phyloP scores from a whole-genome alignment of 2,888 invertebrate species.

The Platycheirus rosarum region DNA sequence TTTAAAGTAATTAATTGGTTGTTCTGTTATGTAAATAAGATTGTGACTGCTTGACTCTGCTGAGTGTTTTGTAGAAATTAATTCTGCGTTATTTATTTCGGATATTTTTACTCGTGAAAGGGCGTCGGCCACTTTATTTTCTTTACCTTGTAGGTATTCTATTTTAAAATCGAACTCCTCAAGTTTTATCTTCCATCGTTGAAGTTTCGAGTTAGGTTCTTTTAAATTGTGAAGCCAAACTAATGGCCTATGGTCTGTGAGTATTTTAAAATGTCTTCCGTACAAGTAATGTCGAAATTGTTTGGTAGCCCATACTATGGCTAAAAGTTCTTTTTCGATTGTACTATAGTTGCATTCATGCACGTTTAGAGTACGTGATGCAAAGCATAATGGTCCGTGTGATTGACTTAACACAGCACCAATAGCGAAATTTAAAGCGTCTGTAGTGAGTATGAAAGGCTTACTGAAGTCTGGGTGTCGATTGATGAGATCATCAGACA shows the following conservation, averaged over 20 bases:
- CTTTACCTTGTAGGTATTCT: constrained; percentile 13
- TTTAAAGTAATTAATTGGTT: too few species aligned
- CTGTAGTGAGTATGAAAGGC: too few species aligned
- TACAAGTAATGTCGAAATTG: constrained; percentile 41
- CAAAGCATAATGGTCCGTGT: neutral
- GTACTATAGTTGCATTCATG: constrained; percentile 58
- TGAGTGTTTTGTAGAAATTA: neutral
- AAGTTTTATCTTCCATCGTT: constrained; percentile 82
- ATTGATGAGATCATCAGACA: too few species aligned
- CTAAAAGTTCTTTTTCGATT: constrained; percentile 81
- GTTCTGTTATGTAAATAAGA: too few species aligned
- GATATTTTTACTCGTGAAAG: constrained; percentile 79
- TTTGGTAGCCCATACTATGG: constrained; percentile 43
- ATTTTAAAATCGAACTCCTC: constrained; percentile 79
- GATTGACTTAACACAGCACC: constrained; percentile 18
- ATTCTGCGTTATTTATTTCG: neutral
- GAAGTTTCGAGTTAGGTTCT: constrained; percentile 79
- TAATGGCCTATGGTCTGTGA: constrained; percentile 75
- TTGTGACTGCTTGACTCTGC: neutral
- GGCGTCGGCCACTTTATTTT: constrained; percentile 7
- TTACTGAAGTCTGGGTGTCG: too few species aligned
- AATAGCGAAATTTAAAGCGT: too few species aligned
- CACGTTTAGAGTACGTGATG: neutral
- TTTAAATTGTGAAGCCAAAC: constrained; percentile 76
- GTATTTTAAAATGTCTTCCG: constrained; percentile 67